Conservation (phyloP, 1,140 invertebrate genomes). For the Pentalonia nigronervosa region DNA sequence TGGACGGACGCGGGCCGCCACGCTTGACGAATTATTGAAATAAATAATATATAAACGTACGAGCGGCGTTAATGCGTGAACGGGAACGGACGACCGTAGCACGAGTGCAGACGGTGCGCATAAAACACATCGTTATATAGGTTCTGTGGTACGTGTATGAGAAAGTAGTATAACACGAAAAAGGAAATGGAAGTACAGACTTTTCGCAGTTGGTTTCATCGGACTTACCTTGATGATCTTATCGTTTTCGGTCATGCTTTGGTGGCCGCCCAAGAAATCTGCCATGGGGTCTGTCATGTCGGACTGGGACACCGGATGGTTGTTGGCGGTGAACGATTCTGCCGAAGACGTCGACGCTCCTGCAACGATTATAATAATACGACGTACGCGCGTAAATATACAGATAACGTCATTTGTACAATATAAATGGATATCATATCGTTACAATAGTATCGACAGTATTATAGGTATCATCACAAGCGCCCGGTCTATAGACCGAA, state of each 20-base stretch:
- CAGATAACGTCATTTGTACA: not conserved
- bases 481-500: not conserved
- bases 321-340: conserved; percentile 3
- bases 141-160: too few species aligned
- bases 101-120: too few species aligned
- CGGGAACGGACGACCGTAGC: too few species aligned
- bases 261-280: conserved; percentile 7
- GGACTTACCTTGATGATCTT: conserved; percentile 39
- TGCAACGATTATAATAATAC: not conserved
- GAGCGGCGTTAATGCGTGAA: too few species aligned
- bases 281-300: conserved; percentile 34
- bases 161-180: too few species aligned
- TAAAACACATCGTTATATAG: too few species aligned
- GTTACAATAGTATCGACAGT: not conserved
- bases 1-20: too few species aligned
- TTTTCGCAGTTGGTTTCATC: not conserved
- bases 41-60: too few species aligned
- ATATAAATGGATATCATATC: not conserved
- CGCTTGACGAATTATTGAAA: too few species aligned
- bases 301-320: conserved; percentile 3
- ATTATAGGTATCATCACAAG: not conserved
- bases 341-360: conserved; percentile 41
- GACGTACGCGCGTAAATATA: not conserved
- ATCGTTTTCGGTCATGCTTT: conserved; percentile 13
- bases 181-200: too few species aligned